Conservation (phyloP, 2,113 vertebrate species). For the Sinocyclocheilus anophthalmus region DNA sequence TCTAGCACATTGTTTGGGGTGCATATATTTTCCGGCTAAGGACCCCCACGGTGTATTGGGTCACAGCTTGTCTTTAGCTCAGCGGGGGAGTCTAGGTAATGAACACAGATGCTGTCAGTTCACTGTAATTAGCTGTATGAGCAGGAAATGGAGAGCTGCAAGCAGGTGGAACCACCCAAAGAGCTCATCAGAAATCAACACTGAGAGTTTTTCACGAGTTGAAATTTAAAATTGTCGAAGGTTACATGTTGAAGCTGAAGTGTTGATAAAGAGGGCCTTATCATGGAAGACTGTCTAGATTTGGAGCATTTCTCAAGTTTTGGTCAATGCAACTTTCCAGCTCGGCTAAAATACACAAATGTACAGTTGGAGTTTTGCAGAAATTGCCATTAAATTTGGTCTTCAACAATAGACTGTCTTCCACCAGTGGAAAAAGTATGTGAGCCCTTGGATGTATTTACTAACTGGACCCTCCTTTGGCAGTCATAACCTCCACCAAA, state of each 20-base stretch:
- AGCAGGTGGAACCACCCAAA: conserved; percentile 54
- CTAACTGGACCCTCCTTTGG: background rate
- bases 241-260: conserved; percentile 21
- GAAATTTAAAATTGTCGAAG: conserved; percentile 33
- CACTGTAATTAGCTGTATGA: conserved; percentile 50
- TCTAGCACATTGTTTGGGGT: conserved; percentile 35
- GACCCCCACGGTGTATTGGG: conserved; percentile 37
- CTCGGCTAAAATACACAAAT: no score
- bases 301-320: no score
- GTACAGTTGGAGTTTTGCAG: background rate
- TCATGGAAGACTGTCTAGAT: background rate
- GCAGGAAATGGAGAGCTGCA: conserved; percentile 40
- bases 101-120: conserved; percentile 55
- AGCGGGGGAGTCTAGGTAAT: conserved; percentile 46
- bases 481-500: background rate
- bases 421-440: background rate
- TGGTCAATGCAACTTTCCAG: no score
- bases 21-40: conserved; percentile 22
- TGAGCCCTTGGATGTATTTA: background rate
- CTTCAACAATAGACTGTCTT: background rate
- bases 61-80: conserved; percentile 50
- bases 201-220: conserved; percentile 15
- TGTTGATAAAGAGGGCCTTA: no score
- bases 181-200: conserved; percentile 44
- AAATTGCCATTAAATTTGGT: background rate